Conservation (phyloP, 2,113 vertebrate species). For the Falcunculus frontatus region DNA sequence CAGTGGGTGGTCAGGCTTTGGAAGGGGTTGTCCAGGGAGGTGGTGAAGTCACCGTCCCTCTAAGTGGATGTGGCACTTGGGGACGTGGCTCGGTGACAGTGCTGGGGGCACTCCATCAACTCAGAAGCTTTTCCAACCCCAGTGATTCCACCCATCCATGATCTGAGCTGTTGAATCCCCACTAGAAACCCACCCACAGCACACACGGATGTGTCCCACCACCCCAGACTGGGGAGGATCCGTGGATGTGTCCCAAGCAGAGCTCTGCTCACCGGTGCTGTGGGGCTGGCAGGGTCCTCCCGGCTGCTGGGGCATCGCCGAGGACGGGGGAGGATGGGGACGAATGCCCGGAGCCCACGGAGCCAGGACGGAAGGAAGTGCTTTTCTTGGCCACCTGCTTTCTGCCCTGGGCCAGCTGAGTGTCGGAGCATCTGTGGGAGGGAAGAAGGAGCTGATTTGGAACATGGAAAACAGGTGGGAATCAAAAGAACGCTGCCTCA, state of each 20-base stretch:
- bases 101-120: accelerated
- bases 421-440: constrained; percentile 68
- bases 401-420: constrained; percentile 76
- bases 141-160: accelerated
- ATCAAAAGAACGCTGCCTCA: accelerated
- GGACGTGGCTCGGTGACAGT: not conserved
- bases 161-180: not conserved
- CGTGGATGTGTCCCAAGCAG: accelerated
- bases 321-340: constrained; percentile 61
- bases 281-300: constrained; percentile 12
- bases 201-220: accelerated
- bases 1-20: not conserved
- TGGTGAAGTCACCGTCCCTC: accelerated
- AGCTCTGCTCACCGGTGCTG: constrained; percentile 50
- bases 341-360: constrained; percentile 65
- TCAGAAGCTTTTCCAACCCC: not conserved
- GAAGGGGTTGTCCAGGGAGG: not conserved
- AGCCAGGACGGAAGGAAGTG: constrained; percentile 83
- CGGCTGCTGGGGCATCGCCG: not conserved
- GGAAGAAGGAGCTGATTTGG: not conserved
- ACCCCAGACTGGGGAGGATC: accelerated
- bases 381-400: constrained; percentile 97
- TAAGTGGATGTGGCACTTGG: not conserved
- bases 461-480: not conserved
- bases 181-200: not conserved